Evolutionary conservation across 2,113 vertebrate species (phyloP).

Genomic region (Hipposideros armiger): DNA sequence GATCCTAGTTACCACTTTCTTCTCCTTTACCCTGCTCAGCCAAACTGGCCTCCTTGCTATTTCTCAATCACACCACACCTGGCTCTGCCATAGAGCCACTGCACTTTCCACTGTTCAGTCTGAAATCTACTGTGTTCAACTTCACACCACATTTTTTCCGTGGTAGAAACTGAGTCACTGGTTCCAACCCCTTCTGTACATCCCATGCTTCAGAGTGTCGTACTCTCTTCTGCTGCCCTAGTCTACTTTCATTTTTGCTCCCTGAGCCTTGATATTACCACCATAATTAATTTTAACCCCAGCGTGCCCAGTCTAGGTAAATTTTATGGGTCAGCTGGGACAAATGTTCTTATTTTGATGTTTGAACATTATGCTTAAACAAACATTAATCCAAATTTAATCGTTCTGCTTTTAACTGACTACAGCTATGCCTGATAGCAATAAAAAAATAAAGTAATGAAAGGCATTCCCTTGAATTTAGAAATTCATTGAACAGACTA

Average conservation of each 20-base stretch:
- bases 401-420: not conserved
- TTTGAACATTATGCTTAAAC: not conserved
- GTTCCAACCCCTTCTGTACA: accelerated
- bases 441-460: not conserved
- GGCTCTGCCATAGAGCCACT: not conserved
- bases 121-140: not conserved
- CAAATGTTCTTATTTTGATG: not conserved
- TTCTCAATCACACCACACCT: not conserved
- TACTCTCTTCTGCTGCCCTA: not conserved
- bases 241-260: no score
- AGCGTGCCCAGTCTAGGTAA: not conserved
- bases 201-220: accelerated
- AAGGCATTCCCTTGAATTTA: not conserved
- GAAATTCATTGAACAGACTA: not conserved
- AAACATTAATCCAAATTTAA: not conserved
- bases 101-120: not conserved
- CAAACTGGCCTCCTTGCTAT: accelerated
- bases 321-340: not conserved
- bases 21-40: not conserved
- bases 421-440: not conserved
- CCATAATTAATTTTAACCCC: not conserved
- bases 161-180: not conserved
- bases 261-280: not conserved
- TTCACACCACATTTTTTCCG: not conserved
- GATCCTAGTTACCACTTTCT: no score